Conservation (phyloP, 2,888 invertebrate genomes). For the Tetragonisca angustula region DNA sequence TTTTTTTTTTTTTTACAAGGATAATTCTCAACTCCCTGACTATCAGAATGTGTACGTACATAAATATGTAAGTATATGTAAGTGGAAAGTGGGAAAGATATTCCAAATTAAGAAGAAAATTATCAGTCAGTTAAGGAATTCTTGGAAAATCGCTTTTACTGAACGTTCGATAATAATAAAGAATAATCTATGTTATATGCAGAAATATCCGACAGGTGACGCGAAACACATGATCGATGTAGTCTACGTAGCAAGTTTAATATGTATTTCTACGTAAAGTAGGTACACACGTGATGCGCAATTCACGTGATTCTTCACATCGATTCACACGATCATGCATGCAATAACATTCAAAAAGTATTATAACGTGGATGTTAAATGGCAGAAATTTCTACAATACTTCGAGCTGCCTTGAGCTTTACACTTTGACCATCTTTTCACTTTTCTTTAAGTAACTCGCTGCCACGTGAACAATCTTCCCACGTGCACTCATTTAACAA, state of each 20-base stretch:
- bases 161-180: background rate
- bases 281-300: background rate
- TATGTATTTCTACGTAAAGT: background rate
- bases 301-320: slow-evolving; percentile 14
- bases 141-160: background rate
- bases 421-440: background rate
- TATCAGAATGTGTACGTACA: no score
- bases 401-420: background rate
- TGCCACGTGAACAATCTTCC: background rate
- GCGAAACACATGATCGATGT: slow-evolving; percentile 15
- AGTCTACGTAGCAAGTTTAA: background rate
- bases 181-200: background rate
- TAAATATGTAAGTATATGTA: background rate
- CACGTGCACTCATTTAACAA: no score
- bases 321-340: slow-evolving; percentile 6
- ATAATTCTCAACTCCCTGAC: background rate
- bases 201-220: background rate
- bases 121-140: background rate
- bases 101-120: background rate
- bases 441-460: background rate
- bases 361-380: slow-evolving; percentile 2
- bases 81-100: no score
- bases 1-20: background rate
- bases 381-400: background rate
- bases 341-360: slow-evolving; percentile 15